A percentile compares a stretch with the other conserved stretches of the same genome.
Evolutionary conservation across 2,797 vertebrate species (phyloP).

Genomic region (Cyclopterus lumpus): DNA sequence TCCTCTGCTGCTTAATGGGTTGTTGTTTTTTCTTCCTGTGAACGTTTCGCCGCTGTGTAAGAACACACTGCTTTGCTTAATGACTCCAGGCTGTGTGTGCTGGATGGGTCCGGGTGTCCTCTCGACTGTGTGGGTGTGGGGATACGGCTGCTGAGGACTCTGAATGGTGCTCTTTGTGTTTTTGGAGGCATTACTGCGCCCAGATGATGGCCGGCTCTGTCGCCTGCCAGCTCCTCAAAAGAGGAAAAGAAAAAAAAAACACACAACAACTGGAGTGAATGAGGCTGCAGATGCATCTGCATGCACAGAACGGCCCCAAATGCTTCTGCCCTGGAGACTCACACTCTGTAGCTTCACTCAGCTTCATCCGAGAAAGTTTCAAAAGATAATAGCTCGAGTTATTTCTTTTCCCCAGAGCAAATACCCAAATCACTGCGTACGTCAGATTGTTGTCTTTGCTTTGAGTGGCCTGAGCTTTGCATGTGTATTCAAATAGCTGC

Average conservation of each 20-base stretch:
- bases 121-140: slow-evolving; percentile 60
- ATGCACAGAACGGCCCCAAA: slow-evolving; percentile 11
- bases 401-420: not conserved
- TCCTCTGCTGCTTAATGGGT: slow-evolving; percentile 6
- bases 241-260: slow-evolving; percentile 23
- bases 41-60: slow-evolving; percentile 49
- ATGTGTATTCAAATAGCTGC: slow-evolving; percentile 68
- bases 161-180: slow-evolving; percentile 77
- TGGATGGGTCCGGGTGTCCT: slow-evolving; percentile 63
- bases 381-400: not conserved
- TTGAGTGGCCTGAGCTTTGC: slow-evolving; percentile 49
- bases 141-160: slow-evolving; percentile 43
- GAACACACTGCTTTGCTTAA: slow-evolving; percentile 48
- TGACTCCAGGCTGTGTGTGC: slow-evolving; percentile 69
- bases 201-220: slow-evolving; percentile 45
- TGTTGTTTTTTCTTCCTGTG: slow-evolving; percentile 51
- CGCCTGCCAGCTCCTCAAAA: slow-evolving; percentile 41
- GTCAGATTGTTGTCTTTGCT: slow-evolving; percentile 47
- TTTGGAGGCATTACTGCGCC: slow-evolving; percentile 37
- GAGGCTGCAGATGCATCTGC: slow-evolving; percentile 27
- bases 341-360: not conserved
- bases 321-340: not conserved
- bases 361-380: slow-evolving; percentile 2
- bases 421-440: slow-evolving; percentile 14
- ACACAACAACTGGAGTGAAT: slow-evolving; percentile 18